phyloP scores from a whole-genome alignment of 2,113 vertebrate genomes.

The Nyctereutes procyonoides region DNA sequence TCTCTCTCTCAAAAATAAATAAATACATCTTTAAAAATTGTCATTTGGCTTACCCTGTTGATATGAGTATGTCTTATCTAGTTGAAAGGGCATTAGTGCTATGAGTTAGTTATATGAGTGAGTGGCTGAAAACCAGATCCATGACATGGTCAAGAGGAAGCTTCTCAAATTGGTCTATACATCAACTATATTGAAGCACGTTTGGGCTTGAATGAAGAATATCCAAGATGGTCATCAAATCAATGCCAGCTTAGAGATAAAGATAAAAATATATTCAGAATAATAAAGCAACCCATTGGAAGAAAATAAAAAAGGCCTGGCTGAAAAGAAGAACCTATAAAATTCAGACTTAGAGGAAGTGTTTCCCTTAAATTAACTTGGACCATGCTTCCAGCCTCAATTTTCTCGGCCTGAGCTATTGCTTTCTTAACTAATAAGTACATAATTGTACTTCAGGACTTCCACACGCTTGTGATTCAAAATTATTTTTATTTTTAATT shows the following conservation, averaged over 20 bases:
- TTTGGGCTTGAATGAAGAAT: not conserved
- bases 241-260: not conserved
- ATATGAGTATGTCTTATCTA: not conserved
- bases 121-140: not conserved
- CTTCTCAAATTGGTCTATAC: not conserved
- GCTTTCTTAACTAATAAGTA: not conserved
- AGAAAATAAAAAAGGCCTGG: not conserved
- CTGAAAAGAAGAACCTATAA: not conserved
- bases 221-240: not conserved
- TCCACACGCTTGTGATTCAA: not conserved
- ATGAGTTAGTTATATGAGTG: not conserved
- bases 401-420: not conserved
- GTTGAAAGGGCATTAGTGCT: not conserved
- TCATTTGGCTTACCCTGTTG: not conserved
- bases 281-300: not conserved
- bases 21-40: no score
- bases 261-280: not conserved
- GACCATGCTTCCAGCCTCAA: not conserved
- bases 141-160: not conserved
- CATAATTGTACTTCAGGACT: not conserved
- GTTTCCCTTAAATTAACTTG: not conserved
- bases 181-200: not conserved
- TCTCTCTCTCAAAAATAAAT: no score
- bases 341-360: not conserved
- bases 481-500: slow-evolving; percentile 16